Conservation (phyloP, 2,888 invertebrate genomes). For the Osedax fenrisi region DNA sequence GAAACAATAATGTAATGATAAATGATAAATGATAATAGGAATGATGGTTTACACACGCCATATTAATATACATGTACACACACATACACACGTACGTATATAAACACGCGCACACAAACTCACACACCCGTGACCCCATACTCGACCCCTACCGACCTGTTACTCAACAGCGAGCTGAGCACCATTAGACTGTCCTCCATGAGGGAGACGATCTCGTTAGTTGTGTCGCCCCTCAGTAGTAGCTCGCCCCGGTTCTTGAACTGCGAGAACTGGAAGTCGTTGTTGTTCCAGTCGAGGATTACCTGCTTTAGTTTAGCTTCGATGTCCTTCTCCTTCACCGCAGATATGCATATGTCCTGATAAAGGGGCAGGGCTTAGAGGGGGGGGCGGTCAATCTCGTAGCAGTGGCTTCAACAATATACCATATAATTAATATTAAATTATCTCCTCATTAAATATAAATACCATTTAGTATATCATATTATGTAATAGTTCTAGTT, state of each 20-base stretch:
- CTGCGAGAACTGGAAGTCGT: conserved; percentile 76
- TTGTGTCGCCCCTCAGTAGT: conserved; percentile 77
- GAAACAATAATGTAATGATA: no score
- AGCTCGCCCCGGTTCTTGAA: conserved; percentile 89
- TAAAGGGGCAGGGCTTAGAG: neutral
- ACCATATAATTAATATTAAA: no score
- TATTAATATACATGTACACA: no score
- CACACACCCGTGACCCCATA: no score
- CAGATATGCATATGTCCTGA: conserved; percentile 87
- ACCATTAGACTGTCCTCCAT: conserved; percentile 94
- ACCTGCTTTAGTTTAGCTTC: conserved; percentile 86
- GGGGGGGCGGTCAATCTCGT: no score
- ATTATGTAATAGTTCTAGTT: no score
- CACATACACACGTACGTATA: no score
- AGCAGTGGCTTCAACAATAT: no score
- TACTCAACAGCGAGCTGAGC: conserved; percentile 78
- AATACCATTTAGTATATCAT: no score
- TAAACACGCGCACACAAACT: neutral
- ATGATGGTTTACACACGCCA: no score
- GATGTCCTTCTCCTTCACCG: conserved; percentile 92
- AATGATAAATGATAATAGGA: no score
- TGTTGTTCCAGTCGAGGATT: conserved; percentile 79
- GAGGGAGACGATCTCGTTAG: conserved; percentile 83
- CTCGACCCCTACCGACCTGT: conserved; percentile 56
- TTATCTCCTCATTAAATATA: no score